Conservation (phyloP, 2,797 vertebrate genomes). For the Microhierax caerulescens region DNA sequence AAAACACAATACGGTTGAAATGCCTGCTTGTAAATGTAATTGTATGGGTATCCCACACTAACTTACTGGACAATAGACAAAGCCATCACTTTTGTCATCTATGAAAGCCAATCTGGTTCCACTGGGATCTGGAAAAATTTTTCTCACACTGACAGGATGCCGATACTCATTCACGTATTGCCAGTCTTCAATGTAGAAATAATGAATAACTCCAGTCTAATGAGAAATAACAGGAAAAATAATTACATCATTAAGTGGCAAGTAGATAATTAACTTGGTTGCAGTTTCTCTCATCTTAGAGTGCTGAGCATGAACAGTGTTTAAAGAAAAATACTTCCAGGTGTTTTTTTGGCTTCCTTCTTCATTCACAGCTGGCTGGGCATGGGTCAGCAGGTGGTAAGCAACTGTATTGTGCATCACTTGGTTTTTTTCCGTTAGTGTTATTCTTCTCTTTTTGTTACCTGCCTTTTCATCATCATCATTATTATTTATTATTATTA, state of each 20-base stretch:
- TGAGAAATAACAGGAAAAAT: not conserved
- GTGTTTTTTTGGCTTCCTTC: not conserved
- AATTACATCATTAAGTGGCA: not conserved
- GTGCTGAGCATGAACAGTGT: not conserved
- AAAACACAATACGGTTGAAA: not conserved
- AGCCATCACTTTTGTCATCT: conserved; percentile 92
- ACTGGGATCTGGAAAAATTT: conserved; percentile 90
- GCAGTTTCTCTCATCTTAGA: not conserved
- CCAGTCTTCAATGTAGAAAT: conserved; percentile 95
- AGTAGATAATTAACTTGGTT: not conserved
- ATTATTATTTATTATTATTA: too few relatives aligned
- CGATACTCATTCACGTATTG: conserved; percentile 88
- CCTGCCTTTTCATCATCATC: too few relatives aligned
- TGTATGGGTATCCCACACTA: not conserved
- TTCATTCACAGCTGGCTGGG: not conserved
- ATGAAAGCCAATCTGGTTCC: conserved; percentile 90
- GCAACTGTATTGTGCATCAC: too few relatives aligned
- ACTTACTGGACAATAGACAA: conserved; percentile 90
- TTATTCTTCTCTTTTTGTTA: too few relatives aligned
- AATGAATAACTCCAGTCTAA: conserved; percentile 87
- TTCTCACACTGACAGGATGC: conserved; percentile 89
- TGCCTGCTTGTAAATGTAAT: not conserved
- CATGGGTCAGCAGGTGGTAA: too few relatives aligned
- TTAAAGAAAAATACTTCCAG: not conserved
- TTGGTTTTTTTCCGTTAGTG: too few relatives aligned